Evolutionary conservation across 2,113 vertebrate species (phyloP).

Genomic region (Brachypodius melanocephalos): DNA sequence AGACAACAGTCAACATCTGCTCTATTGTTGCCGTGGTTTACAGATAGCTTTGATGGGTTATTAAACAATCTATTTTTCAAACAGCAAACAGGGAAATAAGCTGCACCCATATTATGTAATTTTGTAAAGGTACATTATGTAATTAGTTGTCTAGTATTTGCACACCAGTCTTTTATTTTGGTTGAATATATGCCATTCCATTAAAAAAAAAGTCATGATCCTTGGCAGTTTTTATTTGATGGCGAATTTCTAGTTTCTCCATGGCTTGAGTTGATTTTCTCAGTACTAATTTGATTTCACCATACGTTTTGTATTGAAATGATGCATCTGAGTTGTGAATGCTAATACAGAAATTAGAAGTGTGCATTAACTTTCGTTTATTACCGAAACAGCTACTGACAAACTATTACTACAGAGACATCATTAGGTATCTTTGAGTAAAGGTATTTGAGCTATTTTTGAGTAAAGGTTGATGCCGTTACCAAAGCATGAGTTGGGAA

Average conservation of each 20-base stretch:
- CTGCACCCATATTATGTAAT: slow-evolving; percentile 67
- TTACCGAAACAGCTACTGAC: background rate
- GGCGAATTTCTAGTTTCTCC: background rate
- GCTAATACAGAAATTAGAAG: background rate
- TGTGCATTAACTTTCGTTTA: background rate
- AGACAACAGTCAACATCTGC: slow-evolving; percentile 81
- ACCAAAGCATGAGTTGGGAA: background rate
- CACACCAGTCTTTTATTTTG: slow-evolving; percentile 50
- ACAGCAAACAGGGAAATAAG: slow-evolving; percentile 72
- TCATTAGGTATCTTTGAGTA: background rate
- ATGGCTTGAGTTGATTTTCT: background rate
- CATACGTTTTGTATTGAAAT: background rate
- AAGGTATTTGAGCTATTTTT: background rate
- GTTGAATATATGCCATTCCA: slow-evolving; percentile 49
- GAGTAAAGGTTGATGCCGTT: background rate
- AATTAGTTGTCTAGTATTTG: slow-evolving; percentile 67
- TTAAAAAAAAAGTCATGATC: background rate
- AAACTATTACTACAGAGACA: background rate
- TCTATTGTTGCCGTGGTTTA: slow-evolving; percentile 81
- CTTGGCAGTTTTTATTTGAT: background rate
- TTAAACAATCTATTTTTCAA: slow-evolving; percentile 83
- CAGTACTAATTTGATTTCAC: background rate
- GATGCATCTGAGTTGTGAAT: background rate
- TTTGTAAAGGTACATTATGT: slow-evolving; percentile 73
- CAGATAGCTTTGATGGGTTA: slow-evolving; percentile 82